Percentiles rank a stretch among this genome's conserved stretches.
Evolutionary conservation across 2,888 invertebrate genomes (phyloP).

Genomic region (Heteromurus nitidus): DNA sequence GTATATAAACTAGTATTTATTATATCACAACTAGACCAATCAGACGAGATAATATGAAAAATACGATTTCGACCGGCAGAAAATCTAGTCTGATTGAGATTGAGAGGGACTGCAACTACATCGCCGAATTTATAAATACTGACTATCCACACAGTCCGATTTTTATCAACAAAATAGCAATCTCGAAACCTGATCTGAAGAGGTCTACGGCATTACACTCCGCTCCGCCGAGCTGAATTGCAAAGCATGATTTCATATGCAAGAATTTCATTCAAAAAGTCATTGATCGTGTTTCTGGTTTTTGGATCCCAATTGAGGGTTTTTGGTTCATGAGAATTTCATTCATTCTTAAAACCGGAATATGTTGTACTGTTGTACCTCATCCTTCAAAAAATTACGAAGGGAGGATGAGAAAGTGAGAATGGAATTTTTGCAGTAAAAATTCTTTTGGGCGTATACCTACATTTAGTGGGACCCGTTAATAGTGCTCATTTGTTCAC

Average conservation of each 20-base stretch:
- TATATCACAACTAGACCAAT: slow-evolving; percentile 20
- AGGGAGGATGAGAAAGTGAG: too few species aligned
- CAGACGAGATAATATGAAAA: slow-evolving; percentile 39
- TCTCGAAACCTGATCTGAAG: slow-evolving; percentile 59
- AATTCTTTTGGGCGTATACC: too few species aligned
- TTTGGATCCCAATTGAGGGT: slow-evolving; percentile 43
- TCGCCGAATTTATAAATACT: slow-evolving; percentile 20
- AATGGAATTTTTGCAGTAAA: too few species aligned
- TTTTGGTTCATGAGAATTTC: slow-evolving; percentile 51
- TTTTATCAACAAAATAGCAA: slow-evolving; percentile 40
- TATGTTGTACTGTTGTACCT: too few species aligned
- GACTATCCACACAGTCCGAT: slow-evolving; percentile 3
- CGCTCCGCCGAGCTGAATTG: too few species aligned
- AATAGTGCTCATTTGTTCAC: too few species aligned
- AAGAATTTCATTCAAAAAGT: slow-evolving; percentile 63
- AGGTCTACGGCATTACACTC: slow-evolving; percentile 48
- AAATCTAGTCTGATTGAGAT: too few species aligned
- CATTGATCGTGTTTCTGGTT: slow-evolving; percentile 58
- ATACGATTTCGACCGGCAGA: slow-evolving; percentile 29
- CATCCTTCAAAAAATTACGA: too few species aligned
- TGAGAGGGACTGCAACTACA: slow-evolving; percentile 15
- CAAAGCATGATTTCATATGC: slow-evolving; percentile 43
- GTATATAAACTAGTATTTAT: too few species aligned
- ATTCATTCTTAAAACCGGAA: slow-evolving; percentile 58
- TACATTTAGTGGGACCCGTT: too few species aligned